Base-by-base conservation (phyloP, 2,888 invertebrate species). In the Andrena flavipes region DNA sequence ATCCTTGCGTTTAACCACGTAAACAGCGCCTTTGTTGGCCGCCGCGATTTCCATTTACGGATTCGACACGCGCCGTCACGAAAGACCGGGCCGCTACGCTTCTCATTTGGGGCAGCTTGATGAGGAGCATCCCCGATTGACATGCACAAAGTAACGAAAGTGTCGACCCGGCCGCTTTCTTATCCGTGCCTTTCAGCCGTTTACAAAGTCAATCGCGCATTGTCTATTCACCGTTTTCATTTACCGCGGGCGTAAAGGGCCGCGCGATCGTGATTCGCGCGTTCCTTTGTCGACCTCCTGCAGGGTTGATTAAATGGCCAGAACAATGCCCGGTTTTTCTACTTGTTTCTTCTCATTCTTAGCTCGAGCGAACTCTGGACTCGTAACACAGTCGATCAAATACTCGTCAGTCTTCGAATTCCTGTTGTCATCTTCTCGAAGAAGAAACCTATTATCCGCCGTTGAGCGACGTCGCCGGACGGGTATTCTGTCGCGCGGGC, bases 1-100 rank as follows among this genome's bases (percentile, higher is more conserved):
- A 87, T 88, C 81, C 84, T 80, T 75, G 83, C 92, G 91, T 93
- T 93, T 93, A 93, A 91, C 91, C 92, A 90, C 90, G 90, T 92
- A 92, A 93, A 93, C 93, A 91, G 91, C 90, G 88, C 84, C 91
- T 93, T 92, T 92, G 91, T 92, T 88, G 87, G 82, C 86, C 84
- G 91, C 91, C 91, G 90, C 91, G 90, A 93, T 93, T 93, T 93
- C 91, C 91, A 92, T 93, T 92, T 92, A 92, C 90, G 85, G 74
- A 93, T 93, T 93, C 91, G 93, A 89, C 85, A 91, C 91, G 93
- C 90, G 85, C 88, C 85, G 84, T 82, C 86, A 90, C 87, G 87
- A 87, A 90, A 87, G 86, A 89, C 81, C 80, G 70, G 69, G 80
- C 84, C 88, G 87, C 87, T 69, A 68, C 49, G 82, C 84, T 71